These are phyloP conservation scores for Pachyrhynchus sulphureomaculatus DNA, from an alignment of 1,140 invertebrate species.

Conservation along the genomic window DNA sequence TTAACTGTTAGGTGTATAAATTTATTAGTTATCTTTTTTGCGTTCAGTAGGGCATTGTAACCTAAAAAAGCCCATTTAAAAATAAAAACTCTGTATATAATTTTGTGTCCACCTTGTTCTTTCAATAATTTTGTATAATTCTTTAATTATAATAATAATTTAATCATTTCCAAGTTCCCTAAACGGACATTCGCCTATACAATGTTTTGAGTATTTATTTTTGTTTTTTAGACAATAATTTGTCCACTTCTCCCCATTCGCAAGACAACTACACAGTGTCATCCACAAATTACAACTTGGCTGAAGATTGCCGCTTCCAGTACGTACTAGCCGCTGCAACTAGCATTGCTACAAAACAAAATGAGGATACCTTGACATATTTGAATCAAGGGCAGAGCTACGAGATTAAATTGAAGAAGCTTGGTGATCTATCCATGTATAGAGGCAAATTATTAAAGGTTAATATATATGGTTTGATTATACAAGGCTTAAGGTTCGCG, in stretches of 20 bases:
- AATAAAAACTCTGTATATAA: too few relatives aligned
- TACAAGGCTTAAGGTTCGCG: not conserved
- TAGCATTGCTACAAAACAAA: conserved; percentile 94
- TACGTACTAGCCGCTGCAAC: conserved; percentile 94
- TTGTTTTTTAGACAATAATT: conserved; percentile 32
- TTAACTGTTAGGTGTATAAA: too few relatives aligned
- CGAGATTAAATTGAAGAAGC: conserved; percentile 94
- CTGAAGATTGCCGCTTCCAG: conserved; percentile 74
- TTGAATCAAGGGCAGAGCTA: conserved; percentile 98
- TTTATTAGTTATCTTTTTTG: too few relatives aligned
- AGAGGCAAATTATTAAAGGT: conserved; percentile 87
- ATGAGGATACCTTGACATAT: conserved; percentile 95
- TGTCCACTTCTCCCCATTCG: conserved; percentile 36
- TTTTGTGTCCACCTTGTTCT: too few relatives aligned
- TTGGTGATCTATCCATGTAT: conserved; percentile 89
- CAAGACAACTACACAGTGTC: conserved; percentile 43
- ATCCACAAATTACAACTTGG: conserved; percentile 40
- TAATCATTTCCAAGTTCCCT: not conserved
- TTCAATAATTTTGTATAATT: too few relatives aligned
- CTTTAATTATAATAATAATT: too few relatives aligned
- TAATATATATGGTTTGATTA: conserved; percentile 38
- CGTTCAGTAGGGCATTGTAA: too few relatives aligned
- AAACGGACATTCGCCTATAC: too few relatives aligned
- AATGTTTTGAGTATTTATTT: not conserved
- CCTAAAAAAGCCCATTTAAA: too few relatives aligned